Evolutionary conservation across 1,140 invertebrate genomes (phyloP).

Genomic region (Diabrotica virgifera): DNA sequence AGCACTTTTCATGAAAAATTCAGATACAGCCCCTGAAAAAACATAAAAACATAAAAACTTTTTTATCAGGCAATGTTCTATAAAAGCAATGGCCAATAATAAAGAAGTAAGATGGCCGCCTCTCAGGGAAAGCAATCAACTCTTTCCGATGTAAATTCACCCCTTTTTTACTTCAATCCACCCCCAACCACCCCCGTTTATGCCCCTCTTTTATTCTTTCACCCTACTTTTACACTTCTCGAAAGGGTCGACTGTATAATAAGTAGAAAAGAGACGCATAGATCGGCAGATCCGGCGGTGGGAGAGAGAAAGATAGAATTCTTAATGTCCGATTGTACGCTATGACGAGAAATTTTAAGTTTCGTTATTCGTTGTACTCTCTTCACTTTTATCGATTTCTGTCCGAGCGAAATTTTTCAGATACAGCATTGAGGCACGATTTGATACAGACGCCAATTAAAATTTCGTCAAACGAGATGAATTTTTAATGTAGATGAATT

Average conservation of each 20-base stretch:
- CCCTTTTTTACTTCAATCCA: constrained; percentile 34
- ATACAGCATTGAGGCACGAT: neutral
- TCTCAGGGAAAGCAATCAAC: constrained; percentile 41
- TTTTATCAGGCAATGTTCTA: constrained; percentile 17
- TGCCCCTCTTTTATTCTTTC: constrained; percentile 44
- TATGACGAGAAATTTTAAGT: constrained; percentile 24
- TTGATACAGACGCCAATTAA: too few relatives aligned
- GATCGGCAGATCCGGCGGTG: constrained; percentile 7
- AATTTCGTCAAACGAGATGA: too few relatives aligned
- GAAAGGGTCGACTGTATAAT: constrained; percentile 36
- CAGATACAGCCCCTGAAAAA: neutral
- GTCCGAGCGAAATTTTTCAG: neutral
- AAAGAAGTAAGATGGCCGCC: constrained; percentile 44
- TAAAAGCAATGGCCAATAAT: constrained; percentile 36
- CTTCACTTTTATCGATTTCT: constrained; percentile 22
- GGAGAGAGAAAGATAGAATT: constrained; percentile 14
- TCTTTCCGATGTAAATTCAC: constrained; percentile 46
- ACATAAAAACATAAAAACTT: constrained; percentile 10
- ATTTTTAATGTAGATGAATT: too few relatives aligned
- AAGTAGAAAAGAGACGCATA: constrained; percentile 25
- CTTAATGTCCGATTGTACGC: constrained; percentile 30
- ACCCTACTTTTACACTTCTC: constrained; percentile 45
- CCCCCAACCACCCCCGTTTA: constrained; percentile 39
- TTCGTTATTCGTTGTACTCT: constrained; percentile 14
- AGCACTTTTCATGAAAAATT: neutral